Percentiles rank a stretch among this genome's conserved stretches.
phyloP scores from a whole-genome alignment of 2,888 invertebrate species.

The Drosophila emarginata region DNA sequence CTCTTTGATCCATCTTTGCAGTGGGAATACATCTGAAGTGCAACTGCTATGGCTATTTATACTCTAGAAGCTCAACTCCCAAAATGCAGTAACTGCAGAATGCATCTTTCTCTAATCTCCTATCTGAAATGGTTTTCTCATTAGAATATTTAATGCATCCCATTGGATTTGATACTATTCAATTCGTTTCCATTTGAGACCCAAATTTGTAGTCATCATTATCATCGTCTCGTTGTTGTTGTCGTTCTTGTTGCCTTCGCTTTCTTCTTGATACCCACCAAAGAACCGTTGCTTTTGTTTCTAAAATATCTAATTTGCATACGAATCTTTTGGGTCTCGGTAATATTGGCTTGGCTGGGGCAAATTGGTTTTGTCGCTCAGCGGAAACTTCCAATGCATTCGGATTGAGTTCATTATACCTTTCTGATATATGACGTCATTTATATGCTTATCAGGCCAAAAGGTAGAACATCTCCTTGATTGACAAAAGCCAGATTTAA shows the following conservation, averaged over 20 bases:
- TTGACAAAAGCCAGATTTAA: background rate
- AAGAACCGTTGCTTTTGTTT: constrained; percentile 28
- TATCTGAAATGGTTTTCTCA: constrained; percentile 60
- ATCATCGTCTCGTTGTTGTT: constrained; percentile 7
- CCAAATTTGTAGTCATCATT: constrained; percentile 25
- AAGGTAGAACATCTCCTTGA: background rate
- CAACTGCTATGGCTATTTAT: constrained; percentile 39
- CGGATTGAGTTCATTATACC: constrained; percentile 56
- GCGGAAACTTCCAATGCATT: constrained; percentile 35
- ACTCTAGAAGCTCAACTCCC: constrained; percentile 33
- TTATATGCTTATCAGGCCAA: constrained; percentile 29
- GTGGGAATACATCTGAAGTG: constrained; percentile 43
- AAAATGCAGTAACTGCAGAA: constrained; percentile 46
- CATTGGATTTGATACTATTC: constrained; percentile 20
- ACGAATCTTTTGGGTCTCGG: constrained; percentile 30
- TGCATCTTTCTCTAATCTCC: constrained; percentile 42
- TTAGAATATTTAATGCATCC: constrained; percentile 54
- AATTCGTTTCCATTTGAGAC: constrained; percentile 7
- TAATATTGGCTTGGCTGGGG: background rate
- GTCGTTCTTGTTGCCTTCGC: constrained; percentile 30
- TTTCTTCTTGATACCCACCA: constrained; percentile 38
- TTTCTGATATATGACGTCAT: constrained; percentile 56
- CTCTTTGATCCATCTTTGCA: constrained; percentile 51
- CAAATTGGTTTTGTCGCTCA: constrained; percentile 13
- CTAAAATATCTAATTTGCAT: constrained; percentile 48